Conservation (phyloP, 2,888 invertebrate genomes). For the Nebria brevicollis region DNA sequence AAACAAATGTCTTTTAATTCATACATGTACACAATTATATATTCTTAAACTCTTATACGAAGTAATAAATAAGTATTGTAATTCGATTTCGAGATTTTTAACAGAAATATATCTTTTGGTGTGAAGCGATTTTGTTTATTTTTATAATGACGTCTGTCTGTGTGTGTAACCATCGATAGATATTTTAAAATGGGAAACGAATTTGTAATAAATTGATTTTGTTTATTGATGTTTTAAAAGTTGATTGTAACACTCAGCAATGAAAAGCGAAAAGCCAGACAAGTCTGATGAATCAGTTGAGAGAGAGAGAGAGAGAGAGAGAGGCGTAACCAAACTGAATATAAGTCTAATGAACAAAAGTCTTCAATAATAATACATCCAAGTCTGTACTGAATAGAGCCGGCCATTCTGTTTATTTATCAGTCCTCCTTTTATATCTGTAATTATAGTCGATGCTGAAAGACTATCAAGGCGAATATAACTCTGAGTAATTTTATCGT, state of each 20-base stretch:
- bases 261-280: background rate
- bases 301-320: background rate
- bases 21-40: no score
- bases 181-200: no score
- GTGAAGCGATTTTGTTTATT: no score
- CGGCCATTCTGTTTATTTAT: background rate
- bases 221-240: no score
- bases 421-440: background rate
- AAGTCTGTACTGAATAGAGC: background rate
- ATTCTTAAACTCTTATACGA: no score
- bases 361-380: background rate
- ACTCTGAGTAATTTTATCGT: background rate
- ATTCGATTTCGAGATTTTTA: no score
- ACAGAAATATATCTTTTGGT: no score
- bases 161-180: no score
- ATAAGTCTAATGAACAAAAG: slow-evolving; percentile 1
- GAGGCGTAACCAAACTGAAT: background rate
- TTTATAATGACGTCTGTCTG: no score
- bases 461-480: background rate
- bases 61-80: no score
- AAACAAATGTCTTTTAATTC: no score
- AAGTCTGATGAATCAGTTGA: background rate
- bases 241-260: background rate
- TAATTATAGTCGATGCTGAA: background rate
- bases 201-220: no score